A percentile compares a stretch with the other conserved stretches of the same genome.
These are phyloP conservation scores for Callyntrura guangdongensis DNA, from an alignment of 2,888 invertebrate species.

Conservation along the genomic window DNA sequence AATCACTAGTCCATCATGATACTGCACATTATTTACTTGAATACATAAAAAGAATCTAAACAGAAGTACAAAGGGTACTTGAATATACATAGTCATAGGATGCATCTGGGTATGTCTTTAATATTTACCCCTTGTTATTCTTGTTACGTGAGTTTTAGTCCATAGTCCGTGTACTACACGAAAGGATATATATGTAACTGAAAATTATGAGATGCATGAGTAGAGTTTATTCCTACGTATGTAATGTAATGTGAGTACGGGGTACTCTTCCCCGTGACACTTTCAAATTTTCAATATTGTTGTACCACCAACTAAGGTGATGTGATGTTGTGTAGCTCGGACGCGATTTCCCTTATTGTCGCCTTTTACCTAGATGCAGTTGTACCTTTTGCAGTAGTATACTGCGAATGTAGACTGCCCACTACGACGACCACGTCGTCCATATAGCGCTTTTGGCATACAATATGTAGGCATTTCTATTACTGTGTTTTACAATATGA, in stretches of 20 bases:
- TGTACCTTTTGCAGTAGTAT: no score
- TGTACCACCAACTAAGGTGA: background rate
- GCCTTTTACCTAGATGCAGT: background rate
- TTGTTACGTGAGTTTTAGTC: background rate
- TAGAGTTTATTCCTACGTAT: no score
- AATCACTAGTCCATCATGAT: background rate
- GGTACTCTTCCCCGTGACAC: slow-evolving; percentile 37
- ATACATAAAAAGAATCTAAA: no score
- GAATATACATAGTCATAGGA: slow-evolving; percentile 2
- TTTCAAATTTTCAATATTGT: slow-evolving; percentile 42
- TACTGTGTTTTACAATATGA: no score
- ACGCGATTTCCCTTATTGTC: background rate
- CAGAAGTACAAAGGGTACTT: background rate
- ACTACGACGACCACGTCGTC: no score
- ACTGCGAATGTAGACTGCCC: no score
- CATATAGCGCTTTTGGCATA: no score
- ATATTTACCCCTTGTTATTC: background rate
- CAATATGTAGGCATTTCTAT: no score
- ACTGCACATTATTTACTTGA: background rate
- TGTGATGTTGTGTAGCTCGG: background rate
- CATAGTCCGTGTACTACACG: slow-evolving; percentile 25
- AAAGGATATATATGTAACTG: background rate
- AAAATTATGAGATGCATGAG: background rate
- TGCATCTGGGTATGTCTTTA: background rate
- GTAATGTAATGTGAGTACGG: no score